These are phyloP conservation scores for Wasmannia auropunctata DNA, from an alignment of 1,140 invertebrate genomes.

Conservation along the genomic window DNA sequence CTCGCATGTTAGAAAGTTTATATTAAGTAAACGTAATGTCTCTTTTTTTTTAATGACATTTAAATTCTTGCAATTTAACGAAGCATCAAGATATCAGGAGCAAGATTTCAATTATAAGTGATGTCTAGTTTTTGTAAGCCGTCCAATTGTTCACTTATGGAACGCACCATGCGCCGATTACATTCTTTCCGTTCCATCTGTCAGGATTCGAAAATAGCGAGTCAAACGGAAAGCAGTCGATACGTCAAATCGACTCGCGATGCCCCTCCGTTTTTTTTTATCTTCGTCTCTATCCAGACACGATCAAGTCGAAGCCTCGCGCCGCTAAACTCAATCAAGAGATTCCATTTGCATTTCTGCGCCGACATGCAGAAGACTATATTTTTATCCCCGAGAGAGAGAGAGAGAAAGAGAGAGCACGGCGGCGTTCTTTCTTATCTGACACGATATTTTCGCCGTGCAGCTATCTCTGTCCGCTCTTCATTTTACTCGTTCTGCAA, in stretches of 20 bases:
- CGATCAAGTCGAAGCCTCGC: conserved; percentile 11
- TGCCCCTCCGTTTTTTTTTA: conserved; percentile 35
- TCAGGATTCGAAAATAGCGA: conserved; percentile 59
- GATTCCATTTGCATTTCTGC: conserved; percentile 70
- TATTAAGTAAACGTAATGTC: background rate
- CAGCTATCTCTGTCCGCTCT: background rate
- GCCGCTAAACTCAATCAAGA: conserved; percentile 70
- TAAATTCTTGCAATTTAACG: background rate
- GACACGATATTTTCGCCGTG: conserved; percentile 3
- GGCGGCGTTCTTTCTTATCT: conserved; percentile 46
- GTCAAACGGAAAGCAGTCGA: conserved; percentile 65
- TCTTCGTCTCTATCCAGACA: background rate
- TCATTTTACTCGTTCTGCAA: background rate
- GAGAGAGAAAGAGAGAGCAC: too few relatives aligned
- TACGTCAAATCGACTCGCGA: conserved; percentile 67
- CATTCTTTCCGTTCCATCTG: conserved; percentile 51
- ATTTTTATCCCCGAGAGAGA: conserved; percentile 9
- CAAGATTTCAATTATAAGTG: conserved; percentile 15
- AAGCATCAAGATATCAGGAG: background rate
- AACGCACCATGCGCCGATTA: conserved; percentile 32
- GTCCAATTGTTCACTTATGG: background rate
- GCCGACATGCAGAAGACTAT: conserved; percentile 40
- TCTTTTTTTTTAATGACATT: background rate
- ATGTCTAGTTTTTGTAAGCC: background rate
- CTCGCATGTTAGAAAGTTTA: background rate